These are phyloP conservation scores for Thalassophryne amazonica DNA, from an alignment of 2,797 vertebrate genomes.

Conservation along the genomic window DNA sequence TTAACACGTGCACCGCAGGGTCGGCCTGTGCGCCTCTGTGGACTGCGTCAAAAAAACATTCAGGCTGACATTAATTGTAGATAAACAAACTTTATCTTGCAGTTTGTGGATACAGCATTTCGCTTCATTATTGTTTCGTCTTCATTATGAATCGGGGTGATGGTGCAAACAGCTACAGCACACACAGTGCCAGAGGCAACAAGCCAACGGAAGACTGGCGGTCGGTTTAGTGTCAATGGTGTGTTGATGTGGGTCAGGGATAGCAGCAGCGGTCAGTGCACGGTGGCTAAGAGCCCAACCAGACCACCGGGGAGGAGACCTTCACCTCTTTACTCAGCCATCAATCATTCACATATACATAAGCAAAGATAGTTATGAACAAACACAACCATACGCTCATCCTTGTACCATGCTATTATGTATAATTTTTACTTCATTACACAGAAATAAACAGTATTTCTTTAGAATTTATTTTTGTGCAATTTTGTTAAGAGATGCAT, in stretches of 20 bases:
- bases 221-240: constrained; percentile 76
- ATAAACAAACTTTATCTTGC: constrained; percentile 64
- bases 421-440: constrained; percentile 17
- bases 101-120: constrained; percentile 59
- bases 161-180: constrained; percentile 57
- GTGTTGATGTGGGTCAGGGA: constrained; percentile 75
- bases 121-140: constrained; percentile 55
- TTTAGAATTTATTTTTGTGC: no score
- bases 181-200: constrained; percentile 53
- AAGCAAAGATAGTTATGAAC: constrained; percentile 64
- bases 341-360: constrained; percentile 64
- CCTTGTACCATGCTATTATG: constrained; percentile 20
- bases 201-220: constrained; percentile 65
- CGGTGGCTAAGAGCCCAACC: constrained; percentile 73
- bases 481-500: no score
- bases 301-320: constrained; percentile 78
- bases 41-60: constrained; percentile 11
- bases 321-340: constrained; percentile 63
- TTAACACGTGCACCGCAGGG: constrained; percentile 65
- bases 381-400: constrained; percentile 56
- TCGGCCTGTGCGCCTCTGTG: constrained; percentile 18
- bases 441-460: constrained; percentile 10
- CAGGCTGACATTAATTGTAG: constrained; percentile 44
- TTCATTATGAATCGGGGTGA: constrained; percentile 51
- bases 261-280: constrained; percentile 72